Conservation (phyloP, 1,140 invertebrate species). For the Orchestia grillus region DNA sequence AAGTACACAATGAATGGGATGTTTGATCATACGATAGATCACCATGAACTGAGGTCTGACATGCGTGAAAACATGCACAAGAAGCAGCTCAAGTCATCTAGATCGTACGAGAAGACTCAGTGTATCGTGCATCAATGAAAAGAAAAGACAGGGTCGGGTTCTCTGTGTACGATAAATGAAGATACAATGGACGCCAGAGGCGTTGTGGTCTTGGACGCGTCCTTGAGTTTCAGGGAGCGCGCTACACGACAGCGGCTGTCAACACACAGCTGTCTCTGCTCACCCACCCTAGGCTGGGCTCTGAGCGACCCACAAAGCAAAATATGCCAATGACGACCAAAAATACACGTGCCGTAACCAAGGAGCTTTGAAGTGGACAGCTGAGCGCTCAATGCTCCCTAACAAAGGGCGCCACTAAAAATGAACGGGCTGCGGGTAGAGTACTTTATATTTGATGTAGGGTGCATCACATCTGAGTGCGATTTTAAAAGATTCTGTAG, state of each 20-base stretch:
- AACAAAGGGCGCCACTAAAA: not conserved
- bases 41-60: not conserved
- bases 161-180: not conserved
- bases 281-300: not conserved
- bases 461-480: not conserved
- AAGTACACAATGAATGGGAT: not conserved
- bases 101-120: not conserved
- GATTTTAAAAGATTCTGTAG: not conserved
- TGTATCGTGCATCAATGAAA: not conserved
- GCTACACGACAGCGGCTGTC: not conserved
- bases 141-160: not conserved
- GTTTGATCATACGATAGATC: not conserved
- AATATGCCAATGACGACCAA: not conserved
- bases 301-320: not conserved
- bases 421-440: not conserved
- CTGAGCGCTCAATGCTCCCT: not conserved
- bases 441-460: no score
- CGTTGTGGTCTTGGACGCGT: not conserved
- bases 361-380: not conserved
- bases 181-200: not conserved
- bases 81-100: not conserved
- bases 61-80: not conserved
- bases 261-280: constrained; percentile 6
- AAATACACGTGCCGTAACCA: not conserved
- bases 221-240: not conserved